Percentiles rank a stretch among this genome's conserved stretches.
Evolutionary conservation across 2,888 invertebrate genomes (phyloP).

Genomic region (Ormyrus labotus): DNA sequence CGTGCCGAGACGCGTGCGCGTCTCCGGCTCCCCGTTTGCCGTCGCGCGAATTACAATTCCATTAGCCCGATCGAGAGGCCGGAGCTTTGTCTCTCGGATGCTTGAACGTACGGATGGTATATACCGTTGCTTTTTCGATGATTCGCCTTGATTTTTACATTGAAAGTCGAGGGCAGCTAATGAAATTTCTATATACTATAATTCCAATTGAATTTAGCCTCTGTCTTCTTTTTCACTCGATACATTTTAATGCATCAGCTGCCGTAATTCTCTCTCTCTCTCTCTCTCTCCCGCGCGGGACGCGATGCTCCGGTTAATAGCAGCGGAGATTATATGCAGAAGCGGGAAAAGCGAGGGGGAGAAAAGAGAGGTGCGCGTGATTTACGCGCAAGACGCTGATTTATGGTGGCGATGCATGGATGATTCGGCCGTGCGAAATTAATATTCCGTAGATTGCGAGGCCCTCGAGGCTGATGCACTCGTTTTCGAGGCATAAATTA

Average conservation of each 20-base stretch:
- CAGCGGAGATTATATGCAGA: neutral
- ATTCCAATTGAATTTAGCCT: too few species aligned
- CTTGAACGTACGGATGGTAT: too few species aligned
- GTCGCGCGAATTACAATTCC: slow-evolving; percentile 52
- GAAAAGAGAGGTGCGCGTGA: slow-evolving; percentile 7
- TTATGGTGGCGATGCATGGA: slow-evolving; percentile 38
- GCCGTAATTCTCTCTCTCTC: neutral
- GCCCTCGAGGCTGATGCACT: neutral
- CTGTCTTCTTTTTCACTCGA: too few species aligned
- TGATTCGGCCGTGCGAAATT: slow-evolving; percentile 41
- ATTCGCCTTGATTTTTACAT: too few species aligned
- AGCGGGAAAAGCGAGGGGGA: slow-evolving; percentile 10
- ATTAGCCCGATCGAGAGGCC: slow-evolving; percentile 28
- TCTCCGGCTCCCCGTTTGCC: neutral
- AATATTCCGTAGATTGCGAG: slow-evolving; percentile 45
- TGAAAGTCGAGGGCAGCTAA: too few species aligned
- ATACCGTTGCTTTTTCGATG: too few species aligned
- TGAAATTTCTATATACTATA: too few species aligned
- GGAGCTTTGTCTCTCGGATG: neutral
- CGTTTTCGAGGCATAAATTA: slow-evolving; percentile 46
- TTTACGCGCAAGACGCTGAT: slow-evolving; percentile 53
- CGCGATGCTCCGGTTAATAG: neutral
- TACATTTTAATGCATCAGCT: too few species aligned
- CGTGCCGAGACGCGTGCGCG: neutral
- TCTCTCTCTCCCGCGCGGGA: slow-evolving; percentile 1